phyloP scores from a whole-genome alignment of 2,888 invertebrate species.

The Mythimna vitellina region DNA sequence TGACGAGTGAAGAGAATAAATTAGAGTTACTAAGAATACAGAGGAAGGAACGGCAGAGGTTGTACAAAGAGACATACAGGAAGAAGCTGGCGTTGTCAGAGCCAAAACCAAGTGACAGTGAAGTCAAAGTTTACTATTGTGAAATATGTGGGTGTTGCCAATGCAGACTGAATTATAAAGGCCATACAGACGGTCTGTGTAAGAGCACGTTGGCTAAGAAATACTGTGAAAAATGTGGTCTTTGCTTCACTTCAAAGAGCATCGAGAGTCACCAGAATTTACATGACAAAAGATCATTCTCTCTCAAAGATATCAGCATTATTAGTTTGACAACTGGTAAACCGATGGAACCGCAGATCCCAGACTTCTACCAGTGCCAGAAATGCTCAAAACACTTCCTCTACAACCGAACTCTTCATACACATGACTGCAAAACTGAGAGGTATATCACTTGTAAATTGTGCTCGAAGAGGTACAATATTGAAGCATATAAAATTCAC shows the following conservation, averaged over 20 bases:
- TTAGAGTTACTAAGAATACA: fast-evolving
- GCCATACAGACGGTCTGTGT: conserved; percentile 45
- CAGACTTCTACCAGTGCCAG: conserved; percentile 64
- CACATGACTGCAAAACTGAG: conserved; percentile 64
- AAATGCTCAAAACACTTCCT: conserved; percentile 70
- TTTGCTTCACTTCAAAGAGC: conserved; percentile 50
- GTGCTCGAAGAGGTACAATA: conserved; percentile 69
- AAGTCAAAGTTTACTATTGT: conserved; percentile 51
- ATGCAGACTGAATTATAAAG: neutral
- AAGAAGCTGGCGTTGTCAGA: neutral
- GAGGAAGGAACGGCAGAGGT: neutral
- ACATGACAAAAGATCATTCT: conserved; percentile 49
- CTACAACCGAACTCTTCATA: fast-evolving
- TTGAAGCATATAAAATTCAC: conserved; percentile 68
- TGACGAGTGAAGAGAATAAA: neutral
- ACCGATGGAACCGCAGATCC: conserved; percentile 61
- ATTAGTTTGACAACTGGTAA: conserved; percentile 49
- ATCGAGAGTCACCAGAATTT: conserved; percentile 40
- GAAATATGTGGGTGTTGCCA: conserved; percentile 50
- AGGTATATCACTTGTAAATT: conserved; percentile 59
- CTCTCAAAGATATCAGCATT: conserved; percentile 67
- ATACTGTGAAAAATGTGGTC: conserved; percentile 72
- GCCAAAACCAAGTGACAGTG: neutral
- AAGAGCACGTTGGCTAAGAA: neutral
- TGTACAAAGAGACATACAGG: neutral